Base-by-base conservation (phyloP, 1,140 invertebrate species). In the Lutraria rhynchaena region DNA sequence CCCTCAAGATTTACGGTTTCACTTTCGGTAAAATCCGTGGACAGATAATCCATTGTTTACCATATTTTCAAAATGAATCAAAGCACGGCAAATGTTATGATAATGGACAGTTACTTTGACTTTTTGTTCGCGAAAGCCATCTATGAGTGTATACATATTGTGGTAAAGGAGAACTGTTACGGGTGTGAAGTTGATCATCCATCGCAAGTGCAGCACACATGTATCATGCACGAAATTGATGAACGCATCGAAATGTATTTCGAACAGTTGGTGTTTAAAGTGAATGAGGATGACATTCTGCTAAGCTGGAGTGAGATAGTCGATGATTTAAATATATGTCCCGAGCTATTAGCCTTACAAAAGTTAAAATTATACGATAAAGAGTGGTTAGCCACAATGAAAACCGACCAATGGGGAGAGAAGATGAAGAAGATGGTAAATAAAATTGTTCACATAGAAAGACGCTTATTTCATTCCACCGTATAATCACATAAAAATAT, bases 191-290 rank as follows among this genome's bases (percentile, higher is more conserved):
- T 58, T 29, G 55, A 58, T 60, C 71, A 60, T 55, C 71, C 71
- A 1, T 74, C 71, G 22, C 71, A 60, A 60, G 60, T 9, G 7
- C 53, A 61, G 1, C 71, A 74, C 41, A 35, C 37, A 7, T 74
- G 71, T 33, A 69, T 69, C 22, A 69, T 69, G 63, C n/a, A 41
- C 37, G 15, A 58, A 22, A 33, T 58, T 17, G 75, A 67, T n/a
- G n/a, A n/a, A n/a, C n/a, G n/a, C n/a, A n/a, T n/a, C 37, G 75
- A 78, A 51, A 7, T 67, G 35, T 67, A 78, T 57, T 78, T 78
- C 44, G 75, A 78, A 24, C 31, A 67, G 2, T 67, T 78, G 75
- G 9, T 78, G n/a, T 17, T 51, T 7, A 46, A 24, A 51, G 75
- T 78, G 29, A 49, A 78, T 41, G 60, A 78, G 19, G 9, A n/a